phyloP scores from a whole-genome alignment of 2,888 invertebrate species.

The Saturnia japonica region DNA sequence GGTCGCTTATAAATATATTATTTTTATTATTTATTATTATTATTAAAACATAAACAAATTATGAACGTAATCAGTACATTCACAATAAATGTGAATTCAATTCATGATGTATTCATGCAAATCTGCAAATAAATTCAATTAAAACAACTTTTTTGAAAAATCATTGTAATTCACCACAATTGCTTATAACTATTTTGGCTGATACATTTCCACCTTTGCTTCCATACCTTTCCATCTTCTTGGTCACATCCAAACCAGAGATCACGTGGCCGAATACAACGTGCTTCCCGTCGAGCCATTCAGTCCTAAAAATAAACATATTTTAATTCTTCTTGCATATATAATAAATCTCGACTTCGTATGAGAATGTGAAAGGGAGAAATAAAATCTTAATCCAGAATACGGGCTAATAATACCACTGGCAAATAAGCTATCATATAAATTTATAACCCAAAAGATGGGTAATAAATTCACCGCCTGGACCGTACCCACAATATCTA shows the following conservation, averaged over 20 bases:
- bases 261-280: conserved; percentile 99
- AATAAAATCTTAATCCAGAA: neutral
- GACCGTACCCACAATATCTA: neutral
- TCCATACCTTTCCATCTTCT: conserved; percentile 95
- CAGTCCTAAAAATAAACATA: conserved; percentile 81
- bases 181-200: conserved; percentile 89
- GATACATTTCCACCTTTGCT: conserved; percentile 89
- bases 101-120: no score
- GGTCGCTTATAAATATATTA: no score
- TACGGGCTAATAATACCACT: neutral
- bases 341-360: neutral
- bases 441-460: neutral
- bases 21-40: no score
- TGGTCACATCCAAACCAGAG: conserved; percentile 94
- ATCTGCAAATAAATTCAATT: conserved; percentile 17
- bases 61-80: no score
- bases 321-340: neutral
- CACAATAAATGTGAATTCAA: no score
- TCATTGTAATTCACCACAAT: conserved; percentile 93
- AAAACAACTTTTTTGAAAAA: conserved; percentile 28
- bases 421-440: neutral
- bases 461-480: neutral
- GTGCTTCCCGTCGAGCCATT: conserved; percentile 97
- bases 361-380: neutral
- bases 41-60: no score